phyloP scores from a whole-genome alignment of 1,140 invertebrate genomes.

The Ceratosolen solmsi region DNA sequence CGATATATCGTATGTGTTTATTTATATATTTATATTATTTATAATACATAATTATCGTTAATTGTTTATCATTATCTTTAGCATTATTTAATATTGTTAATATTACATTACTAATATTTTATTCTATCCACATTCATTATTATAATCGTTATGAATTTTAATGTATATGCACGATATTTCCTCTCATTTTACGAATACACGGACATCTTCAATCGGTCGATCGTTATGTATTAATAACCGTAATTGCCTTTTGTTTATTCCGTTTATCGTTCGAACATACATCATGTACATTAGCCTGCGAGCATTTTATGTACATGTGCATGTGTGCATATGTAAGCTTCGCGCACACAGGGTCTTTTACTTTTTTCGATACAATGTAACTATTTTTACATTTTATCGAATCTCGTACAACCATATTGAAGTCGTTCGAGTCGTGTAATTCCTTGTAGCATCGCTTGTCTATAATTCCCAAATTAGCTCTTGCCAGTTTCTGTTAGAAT shows the following conservation, averaged over 20 bases:
- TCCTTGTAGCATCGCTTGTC: neutral
- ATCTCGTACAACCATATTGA: neutral
- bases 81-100: conserved; percentile 39
- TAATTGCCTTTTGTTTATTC: neutral
- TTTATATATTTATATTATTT: conserved; percentile 59
- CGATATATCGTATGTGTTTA: conserved; percentile 57
- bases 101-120: conserved; percentile 49
- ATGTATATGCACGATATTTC: conserved; percentile 27
- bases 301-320: neutral
- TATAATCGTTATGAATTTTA: conserved; percentile 43
- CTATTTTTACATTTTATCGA: conserved; percentile 5
- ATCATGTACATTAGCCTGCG: neutral
- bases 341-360: neutral
- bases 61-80: conserved; percentile 24
- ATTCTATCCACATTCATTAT: conserved; percentile 40
- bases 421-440: neutral
- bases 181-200: conserved; percentile 53
- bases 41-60: conserved; percentile 54
- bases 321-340: neutral
- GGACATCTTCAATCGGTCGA: conserved; percentile 43
- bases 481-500: conserved; percentile 58
- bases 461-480: neutral
- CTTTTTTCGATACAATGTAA: neutral
- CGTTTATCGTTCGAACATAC: neutral
- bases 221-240: neutral